Conservation (phyloP, 2,888 invertebrate species). For the Spisula subtruncata region DNA sequence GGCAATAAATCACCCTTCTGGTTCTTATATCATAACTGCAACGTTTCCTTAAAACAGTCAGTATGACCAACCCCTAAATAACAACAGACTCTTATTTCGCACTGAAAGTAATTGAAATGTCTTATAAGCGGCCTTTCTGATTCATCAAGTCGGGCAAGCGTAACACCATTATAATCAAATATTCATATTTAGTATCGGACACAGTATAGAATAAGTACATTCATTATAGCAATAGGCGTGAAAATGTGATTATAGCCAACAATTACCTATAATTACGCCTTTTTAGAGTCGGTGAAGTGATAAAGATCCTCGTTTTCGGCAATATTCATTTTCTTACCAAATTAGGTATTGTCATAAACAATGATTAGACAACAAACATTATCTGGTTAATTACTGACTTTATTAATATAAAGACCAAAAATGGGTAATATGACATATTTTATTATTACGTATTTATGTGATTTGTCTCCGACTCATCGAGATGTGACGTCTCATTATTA, state of each 20-base stretch:
- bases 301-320: not conserved
- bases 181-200: slow-evolving; percentile 34
- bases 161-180: slow-evolving; percentile 39
- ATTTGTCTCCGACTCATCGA: no score
- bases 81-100: not conserved
- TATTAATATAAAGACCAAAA: not conserved
- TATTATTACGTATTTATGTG: not conserved
- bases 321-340: slow-evolving; percentile 16
- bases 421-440: not conserved
- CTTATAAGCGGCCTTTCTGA: not conserved
- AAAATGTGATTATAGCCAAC: not conserved
- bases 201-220: not conserved
- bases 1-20: not conserved
- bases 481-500: no score
- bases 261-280: slow-evolving; percentile 16
- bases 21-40: not conserved
- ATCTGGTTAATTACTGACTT: not conserved
- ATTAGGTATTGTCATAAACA: not conserved
- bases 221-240: slow-evolving; percentile 9
- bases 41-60: not conserved
- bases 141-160: not conserved
- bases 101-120: slow-evolving; percentile 27
- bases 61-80: not conserved
- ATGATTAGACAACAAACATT: not conserved
- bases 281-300: not conserved